Percentiles rank a stretch among this genome's conserved stretches.
phyloP scores from a whole-genome alignment of 2,888 invertebrate species.

The Leistus spinibarbis region DNA sequence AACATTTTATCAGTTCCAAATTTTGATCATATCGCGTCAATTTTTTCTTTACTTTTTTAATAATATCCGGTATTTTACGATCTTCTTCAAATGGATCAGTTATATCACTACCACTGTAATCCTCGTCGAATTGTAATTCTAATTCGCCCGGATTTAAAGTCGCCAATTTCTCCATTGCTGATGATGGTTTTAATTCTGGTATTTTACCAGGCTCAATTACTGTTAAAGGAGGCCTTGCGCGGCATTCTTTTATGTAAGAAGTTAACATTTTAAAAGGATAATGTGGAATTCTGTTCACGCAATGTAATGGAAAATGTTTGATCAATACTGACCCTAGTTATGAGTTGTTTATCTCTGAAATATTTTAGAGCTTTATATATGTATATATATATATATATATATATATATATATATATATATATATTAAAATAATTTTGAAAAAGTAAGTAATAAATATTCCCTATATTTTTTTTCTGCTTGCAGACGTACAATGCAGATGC shows the following conservation, averaged over 20 bases:
- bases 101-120: constrained; percentile 28
- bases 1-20: constrained; percentile 19
- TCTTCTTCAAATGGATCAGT: constrained; percentile 24
- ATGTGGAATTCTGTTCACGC: background rate
- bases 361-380: background rate
- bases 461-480: constrained; percentile 28
- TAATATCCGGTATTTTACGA: background rate
- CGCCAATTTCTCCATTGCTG: constrained; percentile 8
- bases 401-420: background rate
- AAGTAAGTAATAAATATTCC: too few relatives aligned
- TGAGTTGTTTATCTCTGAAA: background rate
- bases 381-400: background rate
- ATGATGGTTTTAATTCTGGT: background rate
- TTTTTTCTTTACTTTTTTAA: constrained; percentile 16
- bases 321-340: constrained; percentile 13
- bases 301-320: constrained; percentile 7
- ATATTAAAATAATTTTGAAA: background rate
- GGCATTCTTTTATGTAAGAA: constrained; percentile 22
- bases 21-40: constrained; percentile 12
- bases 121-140: background rate
- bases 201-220: constrained; percentile 4
- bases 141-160: constrained; percentile 17
- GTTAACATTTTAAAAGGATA: constrained; percentile 25
- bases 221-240: constrained; percentile 6
- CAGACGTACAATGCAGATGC: constrained; percentile 77